Percentiles rank a stretch among this genome's conserved stretches.
Conservation (phyloP, 1,140 invertebrate genomes). For the Leptonema lineaticorne region DNA sequence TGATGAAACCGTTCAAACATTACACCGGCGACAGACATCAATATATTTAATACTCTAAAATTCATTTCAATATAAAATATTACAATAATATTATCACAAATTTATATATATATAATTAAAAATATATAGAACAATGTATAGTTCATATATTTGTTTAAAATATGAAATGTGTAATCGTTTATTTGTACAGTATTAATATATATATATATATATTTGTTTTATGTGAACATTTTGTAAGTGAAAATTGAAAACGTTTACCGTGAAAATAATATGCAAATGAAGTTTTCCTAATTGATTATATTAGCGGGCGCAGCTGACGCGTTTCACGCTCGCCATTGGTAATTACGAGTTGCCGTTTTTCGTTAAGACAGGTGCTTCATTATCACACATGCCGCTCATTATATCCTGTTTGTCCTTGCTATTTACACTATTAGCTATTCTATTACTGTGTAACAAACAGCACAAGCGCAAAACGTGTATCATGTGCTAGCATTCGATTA, state of each 20-base stretch:
- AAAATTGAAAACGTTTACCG: not conserved
- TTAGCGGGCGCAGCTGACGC: not conserved
- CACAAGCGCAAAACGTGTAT: not conserved
- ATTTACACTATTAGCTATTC: too few species aligned
- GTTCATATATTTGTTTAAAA: too few species aligned
- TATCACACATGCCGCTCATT: not conserved
- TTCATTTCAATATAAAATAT: too few species aligned
- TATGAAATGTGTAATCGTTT: too few species aligned
- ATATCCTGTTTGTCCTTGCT: not conserved
- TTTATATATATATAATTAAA: too few species aligned
- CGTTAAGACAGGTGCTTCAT: not conserved
- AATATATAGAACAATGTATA: too few species aligned
- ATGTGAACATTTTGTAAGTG: too few species aligned
- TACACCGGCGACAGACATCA: not conserved
- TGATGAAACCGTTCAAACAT: not conserved
- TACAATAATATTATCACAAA: too few species aligned
- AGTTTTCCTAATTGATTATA: not conserved
- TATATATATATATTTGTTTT: too few species aligned
- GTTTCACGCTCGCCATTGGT: not conserved
- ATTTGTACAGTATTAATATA: too few species aligned
- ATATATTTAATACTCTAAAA: too few species aligned
- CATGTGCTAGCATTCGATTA: slow-evolving; percentile 10
- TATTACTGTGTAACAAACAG: not conserved
- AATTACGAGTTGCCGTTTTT: not conserved
- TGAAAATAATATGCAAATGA: not conserved